Evolutionary conservation across 2,797 vertebrate species (phyloP), one percentile per base, ranked within the genome.

Genomic region (Peromyscus nudipes): DNA sequence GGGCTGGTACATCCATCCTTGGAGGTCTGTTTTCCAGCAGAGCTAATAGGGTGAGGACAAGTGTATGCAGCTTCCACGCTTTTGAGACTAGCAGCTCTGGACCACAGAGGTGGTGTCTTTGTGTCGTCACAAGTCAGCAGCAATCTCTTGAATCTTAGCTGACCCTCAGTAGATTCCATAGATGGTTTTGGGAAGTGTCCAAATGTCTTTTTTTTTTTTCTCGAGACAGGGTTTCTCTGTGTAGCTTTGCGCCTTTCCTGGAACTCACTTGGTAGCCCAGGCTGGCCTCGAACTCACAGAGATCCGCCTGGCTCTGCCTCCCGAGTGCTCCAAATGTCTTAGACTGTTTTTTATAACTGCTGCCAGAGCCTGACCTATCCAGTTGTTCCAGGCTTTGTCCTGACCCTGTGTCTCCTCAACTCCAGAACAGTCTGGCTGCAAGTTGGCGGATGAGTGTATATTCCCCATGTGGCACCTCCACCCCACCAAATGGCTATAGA

Each of bases 51-150:
- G 4, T 3, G 21, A 7, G n/a, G 25, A 6, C 64, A 31, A 21
- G 5, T 65, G 16, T 2, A 0, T 31, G 12, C 17, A 0, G 80
- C 3, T 5, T 27, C 31, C 2, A 1, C 69, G 31, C 37, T 52
- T 75, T 25, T n/a, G 57, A 49, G 43, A 29, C 25, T 10, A 37
- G 10, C 27, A n/a, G 12, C 49, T 40, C 46, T 49, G 19, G 55
- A 25, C 49, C 62, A 25, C 69, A 12, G 17, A 77, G 76, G 76
- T 37, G 46, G 43, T 31, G 73, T 40, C 1, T n/a, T 31, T 43
- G 52, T 10, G 17, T 64, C 17, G 0, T 84, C 34, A 52, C 27
- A 55, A 23, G 9, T 75, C 57, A 52, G 10, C 8, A 14, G 94
- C 13, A 12, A 69, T 12, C 12, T 23, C 31, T 19, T 46, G 17